These are phyloP conservation scores for Heliconius ismenius DNA, from an alignment of 2,888 invertebrate species.

Conservation along the genomic window DNA sequence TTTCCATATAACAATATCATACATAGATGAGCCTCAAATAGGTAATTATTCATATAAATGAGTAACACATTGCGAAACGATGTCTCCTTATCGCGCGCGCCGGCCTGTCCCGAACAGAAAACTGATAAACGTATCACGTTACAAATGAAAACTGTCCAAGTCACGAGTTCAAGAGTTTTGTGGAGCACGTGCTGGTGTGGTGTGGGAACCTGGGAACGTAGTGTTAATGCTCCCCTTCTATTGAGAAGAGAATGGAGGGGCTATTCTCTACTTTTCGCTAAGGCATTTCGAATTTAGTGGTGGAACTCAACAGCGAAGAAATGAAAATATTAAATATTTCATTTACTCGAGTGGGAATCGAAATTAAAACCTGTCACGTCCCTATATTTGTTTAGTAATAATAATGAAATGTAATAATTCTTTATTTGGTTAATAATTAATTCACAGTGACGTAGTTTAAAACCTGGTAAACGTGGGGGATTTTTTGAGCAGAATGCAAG, in stretches of 20 bases:
- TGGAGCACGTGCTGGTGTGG: background rate
- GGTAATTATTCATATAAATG: slow-evolving; percentile 42
- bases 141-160: slow-evolving; percentile 60
- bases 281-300: too few species aligned
- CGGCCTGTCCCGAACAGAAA: slow-evolving; percentile 65
- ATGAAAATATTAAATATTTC: too few species aligned
- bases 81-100: slow-evolving; percentile 47
- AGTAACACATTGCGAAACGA: slow-evolving; percentile 50
- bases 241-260: too few species aligned
- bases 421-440: background rate
- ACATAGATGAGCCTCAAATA: slow-evolving; percentile 27
- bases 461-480: background rate
- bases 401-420: background rate
- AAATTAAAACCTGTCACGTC: too few species aligned
- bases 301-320: too few species aligned
- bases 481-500: too few species aligned
- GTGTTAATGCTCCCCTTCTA: too few species aligned
- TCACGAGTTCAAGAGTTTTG: slow-evolving; percentile 44
- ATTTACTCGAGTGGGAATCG: too few species aligned
- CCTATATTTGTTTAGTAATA: background rate
- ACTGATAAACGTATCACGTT: slow-evolving; percentile 76
- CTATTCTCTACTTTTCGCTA: too few species aligned
- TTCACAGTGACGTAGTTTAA: background rate
- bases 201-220: too few species aligned
- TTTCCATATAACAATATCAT: background rate